Conservation (phyloP, 2,888 invertebrate genomes). For the Tipula unca region DNA sequence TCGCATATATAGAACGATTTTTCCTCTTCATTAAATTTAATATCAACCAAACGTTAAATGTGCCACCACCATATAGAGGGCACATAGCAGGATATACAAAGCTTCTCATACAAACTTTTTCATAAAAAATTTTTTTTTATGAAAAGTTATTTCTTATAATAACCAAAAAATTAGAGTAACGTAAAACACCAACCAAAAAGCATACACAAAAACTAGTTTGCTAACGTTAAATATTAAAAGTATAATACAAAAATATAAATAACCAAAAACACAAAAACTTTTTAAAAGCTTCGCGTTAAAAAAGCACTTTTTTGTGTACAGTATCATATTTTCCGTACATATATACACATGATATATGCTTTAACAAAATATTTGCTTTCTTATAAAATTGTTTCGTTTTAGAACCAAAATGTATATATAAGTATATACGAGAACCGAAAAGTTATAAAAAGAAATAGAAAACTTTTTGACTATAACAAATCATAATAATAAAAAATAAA, state of each 20-base stretch:
- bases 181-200: background rate
- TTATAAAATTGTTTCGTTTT: background rate
- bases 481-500: background rate
- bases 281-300: background rate
- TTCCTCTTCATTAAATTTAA: background rate
- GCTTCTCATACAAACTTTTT: background rate
- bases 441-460: background rate
- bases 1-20: background rate
- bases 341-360: background rate
- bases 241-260: background rate
- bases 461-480: constrained; percentile 2
- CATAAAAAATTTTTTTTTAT: background rate
- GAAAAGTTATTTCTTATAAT: background rate
- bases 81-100: background rate
- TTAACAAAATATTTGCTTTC: background rate
- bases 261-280: background rate
- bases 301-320: background rate
- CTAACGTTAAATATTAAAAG: background rate
- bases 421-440: background rate
- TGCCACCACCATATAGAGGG: background rate
- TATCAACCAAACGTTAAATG: background rate
- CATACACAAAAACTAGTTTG: background rate
- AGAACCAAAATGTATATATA: background rate
- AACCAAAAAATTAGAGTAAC: background rate
- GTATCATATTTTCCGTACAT: background rate